These are phyloP conservation scores for Sminthopsis crassicaudata DNA, from an alignment of 2,113 vertebrate genomes.

Conservation along the genomic window DNA sequence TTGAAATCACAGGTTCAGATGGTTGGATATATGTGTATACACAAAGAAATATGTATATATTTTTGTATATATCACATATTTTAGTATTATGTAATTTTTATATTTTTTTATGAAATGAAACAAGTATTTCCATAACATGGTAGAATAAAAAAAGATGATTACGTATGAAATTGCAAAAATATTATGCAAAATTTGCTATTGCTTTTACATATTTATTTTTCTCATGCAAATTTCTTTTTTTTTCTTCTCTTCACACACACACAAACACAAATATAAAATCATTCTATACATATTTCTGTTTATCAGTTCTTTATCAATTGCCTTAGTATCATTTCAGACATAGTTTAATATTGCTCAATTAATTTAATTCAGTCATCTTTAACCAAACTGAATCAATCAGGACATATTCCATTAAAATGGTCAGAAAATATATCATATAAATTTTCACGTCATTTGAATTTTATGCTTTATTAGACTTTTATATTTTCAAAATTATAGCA, in stretches of 20 bases:
- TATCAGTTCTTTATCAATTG: background rate
- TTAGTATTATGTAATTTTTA: background rate
- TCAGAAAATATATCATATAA: background rate
- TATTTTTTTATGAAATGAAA: background rate
- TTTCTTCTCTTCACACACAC: too few species aligned
- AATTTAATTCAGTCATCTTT: conserved; percentile 20
- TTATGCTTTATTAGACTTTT: background rate
- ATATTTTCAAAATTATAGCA: conserved; percentile 2
- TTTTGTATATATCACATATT: background rate
- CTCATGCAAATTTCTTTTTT: too few species aligned
- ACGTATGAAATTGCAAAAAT: too few species aligned
- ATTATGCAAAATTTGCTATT: too few species aligned
- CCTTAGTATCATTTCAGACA: background rate
- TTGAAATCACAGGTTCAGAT: background rate
- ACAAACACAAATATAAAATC: too few species aligned
- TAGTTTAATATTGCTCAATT: background rate
- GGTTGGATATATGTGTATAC: background rate
- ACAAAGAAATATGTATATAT: background rate
- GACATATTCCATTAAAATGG: background rate
- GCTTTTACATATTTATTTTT: too few species aligned
- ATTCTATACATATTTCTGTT: too few species aligned
- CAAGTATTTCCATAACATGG: too few species aligned
- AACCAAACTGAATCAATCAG: background rate
- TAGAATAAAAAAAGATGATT: too few species aligned
- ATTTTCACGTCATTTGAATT: background rate